Evolutionary conservation across 2,113 vertebrate species (phyloP).

Genomic region (Phaetusa simplex): DNA sequence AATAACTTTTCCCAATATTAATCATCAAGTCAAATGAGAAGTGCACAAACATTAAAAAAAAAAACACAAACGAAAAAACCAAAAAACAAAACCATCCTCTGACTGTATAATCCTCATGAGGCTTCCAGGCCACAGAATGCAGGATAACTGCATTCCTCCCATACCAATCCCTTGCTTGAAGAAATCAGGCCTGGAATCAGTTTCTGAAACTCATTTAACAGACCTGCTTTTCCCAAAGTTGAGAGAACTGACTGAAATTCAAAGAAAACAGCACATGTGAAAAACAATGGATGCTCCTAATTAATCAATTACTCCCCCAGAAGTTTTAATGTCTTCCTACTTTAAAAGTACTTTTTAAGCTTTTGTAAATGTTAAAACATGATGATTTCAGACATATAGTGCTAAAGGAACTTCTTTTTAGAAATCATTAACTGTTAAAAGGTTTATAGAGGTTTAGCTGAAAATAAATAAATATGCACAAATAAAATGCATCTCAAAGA

Average conservation of each 20-base stretch:
- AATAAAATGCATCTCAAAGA: background rate
- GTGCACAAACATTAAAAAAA: background rate
- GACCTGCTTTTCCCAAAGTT: constrained; percentile 55
- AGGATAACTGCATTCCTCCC: constrained; percentile 76
- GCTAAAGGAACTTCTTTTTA: background rate
- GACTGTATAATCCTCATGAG: constrained; percentile 53
- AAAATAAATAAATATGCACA: background rate
- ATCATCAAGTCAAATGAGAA: background rate
- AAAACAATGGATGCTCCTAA: constrained; percentile 17
- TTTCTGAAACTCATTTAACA: constrained; percentile 56
- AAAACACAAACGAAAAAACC: background rate
- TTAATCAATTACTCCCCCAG: background rate
- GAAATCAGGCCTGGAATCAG: constrained; percentile 58
- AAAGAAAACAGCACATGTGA: background rate
- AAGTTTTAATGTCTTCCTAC: background rate
- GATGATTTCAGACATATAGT: background rate
- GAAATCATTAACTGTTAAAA: background rate
- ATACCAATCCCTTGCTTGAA: constrained; percentile 71
- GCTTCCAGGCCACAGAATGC: constrained; percentile 64
- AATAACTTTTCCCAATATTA: background rate
- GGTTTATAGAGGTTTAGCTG: background rate
- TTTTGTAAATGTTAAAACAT: background rate
- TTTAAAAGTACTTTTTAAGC: background rate
- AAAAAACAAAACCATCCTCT: background rate
- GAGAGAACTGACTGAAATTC: background rate